Conservation (phyloP, 2,888 invertebrate genomes). For the Acronicta alni region DNA sequence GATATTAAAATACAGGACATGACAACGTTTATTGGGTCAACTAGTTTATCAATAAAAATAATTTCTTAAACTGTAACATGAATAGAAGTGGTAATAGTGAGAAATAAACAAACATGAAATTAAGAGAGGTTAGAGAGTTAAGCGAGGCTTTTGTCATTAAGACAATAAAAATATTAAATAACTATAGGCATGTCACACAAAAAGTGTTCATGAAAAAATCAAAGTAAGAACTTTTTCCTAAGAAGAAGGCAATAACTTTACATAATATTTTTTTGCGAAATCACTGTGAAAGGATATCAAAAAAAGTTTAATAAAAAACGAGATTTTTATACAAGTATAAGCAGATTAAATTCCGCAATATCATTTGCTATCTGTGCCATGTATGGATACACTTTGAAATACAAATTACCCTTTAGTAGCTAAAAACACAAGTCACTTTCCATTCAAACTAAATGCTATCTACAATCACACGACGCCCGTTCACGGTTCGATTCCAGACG, state of each 20-base stretch:
- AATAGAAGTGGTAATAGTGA: no score
- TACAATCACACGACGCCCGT: conserved; percentile 11
- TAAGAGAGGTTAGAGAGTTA: no score
- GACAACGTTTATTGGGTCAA: no score
- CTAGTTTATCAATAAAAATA: not conserved
- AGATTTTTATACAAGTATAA: not conserved
- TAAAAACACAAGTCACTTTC: conserved; percentile 10
- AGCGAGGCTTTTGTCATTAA: no score
- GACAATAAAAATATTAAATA: no score
- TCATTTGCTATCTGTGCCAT: conserved; percentile 7
- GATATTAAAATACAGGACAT: no score
- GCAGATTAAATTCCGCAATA: conserved; percentile 1
- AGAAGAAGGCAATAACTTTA: conserved; percentile 11
- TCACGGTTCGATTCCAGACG: conserved; percentile 11
- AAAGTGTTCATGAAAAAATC: no score
- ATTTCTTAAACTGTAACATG: conserved; percentile 9
- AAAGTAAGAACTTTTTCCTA: not conserved
- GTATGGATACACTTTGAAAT: not conserved
- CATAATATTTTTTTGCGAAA: conserved; percentile 7
- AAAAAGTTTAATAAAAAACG: not conserved
- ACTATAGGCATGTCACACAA: not conserved
- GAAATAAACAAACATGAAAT: no score
- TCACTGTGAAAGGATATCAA: conserved; percentile 17
- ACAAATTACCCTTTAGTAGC: conserved; percentile 2
- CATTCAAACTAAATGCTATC: conserved; percentile 13